These are phyloP conservation scores for Patella vulgata DNA, from an alignment of 1,140 invertebrate species.

Conservation along the genomic window DNA sequence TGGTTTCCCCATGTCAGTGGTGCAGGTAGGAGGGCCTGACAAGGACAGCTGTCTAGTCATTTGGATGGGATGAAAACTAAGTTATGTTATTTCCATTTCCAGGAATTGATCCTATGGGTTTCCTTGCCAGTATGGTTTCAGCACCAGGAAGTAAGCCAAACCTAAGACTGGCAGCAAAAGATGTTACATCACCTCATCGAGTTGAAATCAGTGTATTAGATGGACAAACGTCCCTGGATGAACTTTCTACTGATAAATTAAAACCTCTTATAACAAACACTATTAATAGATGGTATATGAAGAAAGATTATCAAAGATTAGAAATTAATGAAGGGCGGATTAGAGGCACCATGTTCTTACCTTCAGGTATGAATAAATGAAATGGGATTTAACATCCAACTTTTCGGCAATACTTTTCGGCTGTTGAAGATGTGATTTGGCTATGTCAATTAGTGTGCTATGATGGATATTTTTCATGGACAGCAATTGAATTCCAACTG, in stretches of 20 bases:
- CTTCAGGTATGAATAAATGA: constrained; percentile 25
- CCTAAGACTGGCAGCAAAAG: constrained; percentile 21
- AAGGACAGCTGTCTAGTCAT: no score
- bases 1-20: no score
- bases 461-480: no score
- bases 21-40: no score
- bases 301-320: constrained; percentile 22
- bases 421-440: background rate
- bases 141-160: constrained; percentile 17
- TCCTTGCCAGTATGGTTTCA: constrained; percentile 44
- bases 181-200: constrained; percentile 27
- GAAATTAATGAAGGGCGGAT: constrained; percentile 29
- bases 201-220: constrained; percentile 20
- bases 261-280: constrained; percentile 3
- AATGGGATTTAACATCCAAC: background rate
- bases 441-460: background rate
- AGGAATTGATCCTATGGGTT: constrained; percentile 44
- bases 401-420: background rate
- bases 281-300: constrained; percentile 27
- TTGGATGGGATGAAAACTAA: no score
- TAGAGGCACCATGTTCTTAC: constrained; percentile 37
- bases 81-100: no score
- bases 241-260: background rate
- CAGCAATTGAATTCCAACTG: background rate
- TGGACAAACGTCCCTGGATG: constrained; percentile 21